Evolutionary conservation across 2,113 vertebrate species (phyloP).

Genomic region (Spilogale gracilis): DNA sequence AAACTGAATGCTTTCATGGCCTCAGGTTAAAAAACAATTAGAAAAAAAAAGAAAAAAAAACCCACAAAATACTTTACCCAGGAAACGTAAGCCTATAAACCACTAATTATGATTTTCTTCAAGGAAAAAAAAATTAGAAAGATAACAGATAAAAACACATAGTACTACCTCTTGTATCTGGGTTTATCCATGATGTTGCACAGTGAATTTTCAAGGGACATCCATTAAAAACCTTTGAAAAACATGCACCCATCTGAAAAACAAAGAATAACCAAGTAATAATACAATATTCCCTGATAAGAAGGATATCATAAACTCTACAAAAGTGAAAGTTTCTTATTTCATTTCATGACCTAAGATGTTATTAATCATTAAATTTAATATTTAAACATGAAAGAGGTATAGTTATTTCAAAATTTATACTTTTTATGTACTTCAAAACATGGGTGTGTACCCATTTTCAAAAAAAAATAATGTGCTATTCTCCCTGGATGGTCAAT

Average conservation of each 20-base stretch:
- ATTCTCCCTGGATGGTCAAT: neutral
- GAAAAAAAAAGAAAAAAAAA: neutral
- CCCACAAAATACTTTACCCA: too few relatives aligned
- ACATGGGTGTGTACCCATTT: neutral
- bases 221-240: constrained; percentile 99
- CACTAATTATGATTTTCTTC: too few relatives aligned
- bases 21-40: neutral
- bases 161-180: constrained; percentile 96
- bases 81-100: too few relatives aligned
- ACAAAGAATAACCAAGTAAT: constrained; percentile 51
- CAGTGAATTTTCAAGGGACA: constrained; percentile 99
- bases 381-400: neutral
- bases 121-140: neutral
- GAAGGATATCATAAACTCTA: constrained; percentile 2
- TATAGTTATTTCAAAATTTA: neutral
- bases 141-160: constrained; percentile 40
- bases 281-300: neutral
- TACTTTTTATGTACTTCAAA: neutral
- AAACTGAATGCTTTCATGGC: constrained; percentile 5
- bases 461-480: neutral
- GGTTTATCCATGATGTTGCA: constrained; percentile 99
- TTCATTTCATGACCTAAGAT: constrained; percentile 59
- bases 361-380: constrained; percentile 25
- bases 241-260: constrained; percentile 98
- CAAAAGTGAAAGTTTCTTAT: neutral